A percentile compares a stretch with the other conserved stretches of the same genome.
Conservation (phyloP, 2,797 vertebrate genomes). For the Tragopan temminckii region DNA sequence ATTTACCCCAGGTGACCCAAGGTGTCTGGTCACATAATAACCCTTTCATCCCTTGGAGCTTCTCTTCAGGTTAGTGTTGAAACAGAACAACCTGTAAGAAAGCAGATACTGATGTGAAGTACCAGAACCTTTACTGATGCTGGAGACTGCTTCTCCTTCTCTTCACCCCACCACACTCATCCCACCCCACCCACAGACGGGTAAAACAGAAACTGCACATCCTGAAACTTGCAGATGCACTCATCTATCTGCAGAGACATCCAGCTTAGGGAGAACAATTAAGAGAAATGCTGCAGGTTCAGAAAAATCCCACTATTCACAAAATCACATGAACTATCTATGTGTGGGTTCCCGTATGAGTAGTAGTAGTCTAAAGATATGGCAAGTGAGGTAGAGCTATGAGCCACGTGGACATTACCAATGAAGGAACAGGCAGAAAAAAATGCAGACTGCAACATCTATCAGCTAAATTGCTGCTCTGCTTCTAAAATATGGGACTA, state of each 20-base stretch:
- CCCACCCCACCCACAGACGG: background rate
- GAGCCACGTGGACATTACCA: background rate
- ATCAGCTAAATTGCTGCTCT: background rate
- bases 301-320: conserved; percentile 47
- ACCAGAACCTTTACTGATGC: conserved; percentile 16
- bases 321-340: background rate
- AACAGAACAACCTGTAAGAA: conserved; percentile 13
- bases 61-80: background rate
- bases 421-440: background rate
- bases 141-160: background rate
- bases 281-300: background rate
- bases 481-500: background rate
- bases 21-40: background rate
- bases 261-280: background rate
- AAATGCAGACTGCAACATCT: background rate
- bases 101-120: background rate
- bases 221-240: conserved; percentile 63
- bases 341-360: background rate
- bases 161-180: conserved; percentile 8
- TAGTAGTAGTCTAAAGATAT: background rate
- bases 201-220: background rate
- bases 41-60: background rate
- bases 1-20: background rate
- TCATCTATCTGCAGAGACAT: background rate
- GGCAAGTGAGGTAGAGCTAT: background rate